Conservation (phyloP, 2,888 invertebrate species). For the Cantharis flavilabris region DNA sequence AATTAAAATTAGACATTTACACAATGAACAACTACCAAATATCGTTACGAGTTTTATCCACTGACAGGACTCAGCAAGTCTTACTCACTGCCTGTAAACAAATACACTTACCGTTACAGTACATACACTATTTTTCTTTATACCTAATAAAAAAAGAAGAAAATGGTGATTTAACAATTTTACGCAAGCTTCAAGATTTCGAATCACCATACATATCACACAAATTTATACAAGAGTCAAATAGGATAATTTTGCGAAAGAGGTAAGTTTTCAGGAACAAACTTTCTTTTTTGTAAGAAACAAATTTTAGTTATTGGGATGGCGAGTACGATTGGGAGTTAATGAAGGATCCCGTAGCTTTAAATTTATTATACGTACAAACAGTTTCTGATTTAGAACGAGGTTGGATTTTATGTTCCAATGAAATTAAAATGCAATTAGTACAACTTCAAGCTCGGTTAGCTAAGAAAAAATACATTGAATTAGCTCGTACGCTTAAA, state of each 20-base stretch:
- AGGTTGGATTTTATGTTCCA: constrained; percentile 80
- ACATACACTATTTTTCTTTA: constrained; percentile 86
- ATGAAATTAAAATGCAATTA: constrained; percentile 68
- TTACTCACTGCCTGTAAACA: constrained; percentile 81
- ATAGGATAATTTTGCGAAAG: constrained; percentile 82
- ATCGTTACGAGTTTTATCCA: constrained; percentile 77
- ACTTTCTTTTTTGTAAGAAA: not conserved
- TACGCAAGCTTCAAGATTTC: constrained; percentile 92
- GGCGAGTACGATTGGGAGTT: constrained; percentile 80
- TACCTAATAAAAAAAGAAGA: constrained; percentile 83
- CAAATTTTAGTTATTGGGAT: constrained; percentile 81
- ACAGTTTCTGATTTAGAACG: constrained; percentile 84
- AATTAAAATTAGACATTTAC: constrained; percentile 79
- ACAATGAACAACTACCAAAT: constrained; percentile 88
- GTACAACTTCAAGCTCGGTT: constrained; percentile 73
- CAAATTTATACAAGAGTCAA: constrained; percentile 75
- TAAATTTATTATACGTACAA: constrained; percentile 88
- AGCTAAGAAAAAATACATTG: constrained; percentile 88
- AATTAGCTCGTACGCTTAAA: constrained; percentile 79
- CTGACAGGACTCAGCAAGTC: constrained; percentile 82
- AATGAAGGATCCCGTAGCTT: constrained; percentile 78
- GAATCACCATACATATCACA: constrained; percentile 96
- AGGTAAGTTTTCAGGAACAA: constrained; percentile 60
- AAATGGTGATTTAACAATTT: constrained; percentile 70
- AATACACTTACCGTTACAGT: constrained; percentile 78